These are phyloP conservation scores for Hucho hucho DNA, from an alignment of 2,113 vertebrate species.

Conservation along the genomic window DNA sequence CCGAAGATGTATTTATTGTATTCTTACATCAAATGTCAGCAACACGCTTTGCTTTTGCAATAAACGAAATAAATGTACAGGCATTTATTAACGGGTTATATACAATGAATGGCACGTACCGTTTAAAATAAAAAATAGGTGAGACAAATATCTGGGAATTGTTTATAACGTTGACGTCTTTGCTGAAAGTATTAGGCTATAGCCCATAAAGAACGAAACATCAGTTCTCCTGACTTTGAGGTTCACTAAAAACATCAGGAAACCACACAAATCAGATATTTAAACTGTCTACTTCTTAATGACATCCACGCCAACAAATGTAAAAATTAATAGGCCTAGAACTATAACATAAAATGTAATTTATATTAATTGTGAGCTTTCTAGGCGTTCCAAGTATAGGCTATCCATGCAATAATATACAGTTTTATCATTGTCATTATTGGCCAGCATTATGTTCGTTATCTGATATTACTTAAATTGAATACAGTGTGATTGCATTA, in stretches of 20 bases:
- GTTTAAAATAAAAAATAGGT: not conserved
- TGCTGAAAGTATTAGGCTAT: not conserved
- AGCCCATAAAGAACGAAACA: not conserved
- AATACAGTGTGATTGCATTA: not conserved
- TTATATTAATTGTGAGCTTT: not conserved
- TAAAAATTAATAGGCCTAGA: too few relatives aligned
- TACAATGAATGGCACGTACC: too few relatives aligned
- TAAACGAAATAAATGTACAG: too few relatives aligned
- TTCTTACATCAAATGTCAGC: not conserved
- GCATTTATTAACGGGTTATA: too few relatives aligned
- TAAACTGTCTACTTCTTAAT: not conserved
- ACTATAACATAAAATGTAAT: not conserved
- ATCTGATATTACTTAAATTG: too few relatives aligned
- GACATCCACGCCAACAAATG: not conserved
- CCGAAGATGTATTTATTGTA: not conserved
- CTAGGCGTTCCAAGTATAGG: too few relatives aligned
- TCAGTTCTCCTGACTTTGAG: not conserved
- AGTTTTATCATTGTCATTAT: not conserved
- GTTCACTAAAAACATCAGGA: not conserved
- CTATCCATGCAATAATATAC: not conserved
- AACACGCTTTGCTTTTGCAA: not conserved
- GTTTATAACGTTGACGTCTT: not conserved
- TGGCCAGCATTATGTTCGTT: not conserved
- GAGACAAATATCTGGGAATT: not conserved
- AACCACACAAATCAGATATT: not conserved